A percentile compares a stretch with the other conserved stretches of the same genome.
phyloP scores from a whole-genome alignment of 92 coral and sea anemone genomes.

The Palythoa heliodiscus region DNA sequence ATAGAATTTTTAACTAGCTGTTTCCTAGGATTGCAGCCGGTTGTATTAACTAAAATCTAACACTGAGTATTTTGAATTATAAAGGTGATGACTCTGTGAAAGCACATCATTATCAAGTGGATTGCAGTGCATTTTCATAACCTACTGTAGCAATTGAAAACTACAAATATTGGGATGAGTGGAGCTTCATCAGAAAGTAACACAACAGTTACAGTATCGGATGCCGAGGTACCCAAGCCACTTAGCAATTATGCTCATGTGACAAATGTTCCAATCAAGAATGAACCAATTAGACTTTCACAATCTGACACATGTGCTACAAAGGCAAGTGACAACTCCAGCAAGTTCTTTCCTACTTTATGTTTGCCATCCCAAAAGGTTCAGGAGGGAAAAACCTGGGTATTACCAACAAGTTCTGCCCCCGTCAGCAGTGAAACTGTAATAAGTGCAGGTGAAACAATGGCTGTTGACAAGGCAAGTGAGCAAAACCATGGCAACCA shows the following conservation, averaged over 20 bases:
- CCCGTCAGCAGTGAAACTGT: neutral
- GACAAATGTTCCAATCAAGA: neutral
- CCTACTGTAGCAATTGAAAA: neutral
- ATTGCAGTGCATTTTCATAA: neutral
- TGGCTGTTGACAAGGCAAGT: neutral
- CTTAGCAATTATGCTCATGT: neutral
- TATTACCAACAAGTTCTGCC: neutral
- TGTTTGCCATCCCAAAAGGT: neutral
- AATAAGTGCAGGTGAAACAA: neutral
- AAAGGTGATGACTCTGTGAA: neutral
- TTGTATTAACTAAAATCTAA: too few species aligned
- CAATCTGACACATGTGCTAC: neutral
- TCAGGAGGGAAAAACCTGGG: neutral
- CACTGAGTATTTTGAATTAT: too few species aligned
- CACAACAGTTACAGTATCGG: neutral
- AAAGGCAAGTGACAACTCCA: neutral
- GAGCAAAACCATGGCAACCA: neutral
- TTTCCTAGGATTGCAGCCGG: too few species aligned
- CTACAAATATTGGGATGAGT: neutral
- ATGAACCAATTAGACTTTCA: neutral
- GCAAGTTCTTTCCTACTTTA: neutral
- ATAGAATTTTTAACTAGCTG: too few species aligned
- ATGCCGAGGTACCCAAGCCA: neutral
- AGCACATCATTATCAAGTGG: neutral
- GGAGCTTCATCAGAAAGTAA: neutral